phyloP scores from a whole-genome alignment of 2,113 vertebrate genomes.

The Stigmatopora nigra region DNA sequence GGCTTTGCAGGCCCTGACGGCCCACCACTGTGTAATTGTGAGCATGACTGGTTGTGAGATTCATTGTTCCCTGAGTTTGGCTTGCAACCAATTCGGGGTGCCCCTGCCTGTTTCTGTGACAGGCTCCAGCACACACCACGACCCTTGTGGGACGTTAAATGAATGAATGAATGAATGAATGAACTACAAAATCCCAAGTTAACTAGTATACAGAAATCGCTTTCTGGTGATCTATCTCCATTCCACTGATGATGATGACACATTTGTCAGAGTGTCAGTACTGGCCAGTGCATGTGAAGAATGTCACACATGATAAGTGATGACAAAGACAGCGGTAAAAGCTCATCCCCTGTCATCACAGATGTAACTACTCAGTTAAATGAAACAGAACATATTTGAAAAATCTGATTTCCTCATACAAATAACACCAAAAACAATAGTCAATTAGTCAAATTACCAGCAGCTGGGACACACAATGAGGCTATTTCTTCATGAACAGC shows the following conservation, averaged over 20 bases:
- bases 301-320: constrained; percentile 40
- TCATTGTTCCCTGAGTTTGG: too few species aligned
- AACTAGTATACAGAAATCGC: background rate
- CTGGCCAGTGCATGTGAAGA: constrained; percentile 8
- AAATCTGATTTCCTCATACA: background rate
- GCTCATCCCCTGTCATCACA: constrained; percentile 27
- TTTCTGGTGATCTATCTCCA: background rate
- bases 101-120: too few species aligned
- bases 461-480: background rate
- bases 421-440: background rate
- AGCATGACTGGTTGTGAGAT: too few species aligned
- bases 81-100: too few species aligned
- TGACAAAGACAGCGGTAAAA: constrained; percentile 10
- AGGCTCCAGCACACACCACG: too few species aligned
- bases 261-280: background rate
- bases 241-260: background rate
- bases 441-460: background rate
- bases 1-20: too few species aligned
- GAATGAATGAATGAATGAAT: too few species aligned
- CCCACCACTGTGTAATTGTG: too few species aligned
- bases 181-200: too few species aligned
- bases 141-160: too few species aligned
- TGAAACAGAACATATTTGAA: background rate
- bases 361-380: background rate
- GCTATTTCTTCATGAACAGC: background rate